Evolutionary conservation across 2,113 vertebrate genomes (phyloP).

Genomic region (Ctenomys sociabilis): DNA sequence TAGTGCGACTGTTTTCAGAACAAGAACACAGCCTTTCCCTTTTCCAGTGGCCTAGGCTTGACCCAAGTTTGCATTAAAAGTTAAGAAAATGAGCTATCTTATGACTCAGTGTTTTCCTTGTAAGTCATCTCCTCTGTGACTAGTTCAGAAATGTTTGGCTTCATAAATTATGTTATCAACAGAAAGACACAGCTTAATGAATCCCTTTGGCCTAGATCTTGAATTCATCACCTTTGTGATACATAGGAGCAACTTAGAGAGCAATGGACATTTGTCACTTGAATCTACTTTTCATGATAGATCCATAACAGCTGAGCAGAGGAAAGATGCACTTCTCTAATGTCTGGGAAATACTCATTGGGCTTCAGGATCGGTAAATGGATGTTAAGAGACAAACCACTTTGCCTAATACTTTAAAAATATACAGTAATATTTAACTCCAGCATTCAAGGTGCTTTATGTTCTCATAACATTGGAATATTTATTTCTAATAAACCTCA

Average conservation of each 20-base stretch:
- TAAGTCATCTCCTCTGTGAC: neutral
- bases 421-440: neutral
- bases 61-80: neutral
- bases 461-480: constrained; percentile 18
- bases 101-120: neutral
- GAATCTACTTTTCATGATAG: neutral
- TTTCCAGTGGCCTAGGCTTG: neutral
- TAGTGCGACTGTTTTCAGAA: neutral
- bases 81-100: constrained; percentile 10
- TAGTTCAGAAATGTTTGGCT: constrained; percentile 32
- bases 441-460: neutral
- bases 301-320: neutral
- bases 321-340: neutral
- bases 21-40: neutral
- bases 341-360: neutral
- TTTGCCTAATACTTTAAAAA: constrained; percentile 15
- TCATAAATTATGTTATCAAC: neutral
- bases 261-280: neutral
- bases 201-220: constrained; percentile 14
- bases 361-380: neutral
- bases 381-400: neutral
- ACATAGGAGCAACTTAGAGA: neutral
- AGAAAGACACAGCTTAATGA: constrained; percentile 12
- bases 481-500: constrained; percentile 29
- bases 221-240: neutral